Evolutionary conservation across 2,113 vertebrate species (phyloP).

Genomic region (Pterocles orientalis): DNA sequence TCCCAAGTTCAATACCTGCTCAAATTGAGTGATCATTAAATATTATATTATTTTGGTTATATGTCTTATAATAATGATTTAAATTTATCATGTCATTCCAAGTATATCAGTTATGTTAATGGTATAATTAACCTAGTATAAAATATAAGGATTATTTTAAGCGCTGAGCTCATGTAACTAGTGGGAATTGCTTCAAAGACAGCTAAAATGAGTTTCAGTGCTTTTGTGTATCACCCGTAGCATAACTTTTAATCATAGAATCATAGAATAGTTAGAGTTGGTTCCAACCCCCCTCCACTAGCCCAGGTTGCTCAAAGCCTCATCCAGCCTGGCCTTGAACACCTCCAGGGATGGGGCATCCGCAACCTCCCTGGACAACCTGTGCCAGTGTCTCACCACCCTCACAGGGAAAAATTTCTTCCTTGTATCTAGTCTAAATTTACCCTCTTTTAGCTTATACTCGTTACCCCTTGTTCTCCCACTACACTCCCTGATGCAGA

Average conservation of each 20-base stretch:
- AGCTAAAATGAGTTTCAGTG: neutral
- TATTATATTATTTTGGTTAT: neutral
- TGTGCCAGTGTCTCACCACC: too few relatives aligned
- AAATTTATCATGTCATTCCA: neutral
- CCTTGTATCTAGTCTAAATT: too few relatives aligned
- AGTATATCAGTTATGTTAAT: neutral
- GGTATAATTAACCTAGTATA: neutral
- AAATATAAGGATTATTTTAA: neutral
- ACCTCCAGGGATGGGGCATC: too few relatives aligned
- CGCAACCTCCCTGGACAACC: too few relatives aligned
- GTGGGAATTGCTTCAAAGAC: neutral
- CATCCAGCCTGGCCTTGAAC: too few relatives aligned
- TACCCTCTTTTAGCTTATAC: too few relatives aligned
- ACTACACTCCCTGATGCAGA: too few relatives aligned
- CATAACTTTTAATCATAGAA: neutral
- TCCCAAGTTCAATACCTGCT: neutral
- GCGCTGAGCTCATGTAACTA: neutral
- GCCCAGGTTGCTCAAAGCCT: too few relatives aligned
- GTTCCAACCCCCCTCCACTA: too few relatives aligned
- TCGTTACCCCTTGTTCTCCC: too few relatives aligned
- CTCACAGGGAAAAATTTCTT: too few relatives aligned
- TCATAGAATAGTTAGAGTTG: too few relatives aligned
- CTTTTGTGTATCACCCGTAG: neutral
- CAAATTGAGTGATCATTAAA: neutral
- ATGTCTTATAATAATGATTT: neutral